Evolutionary conservation across 2,797 vertebrate species (phyloP).

Genomic region (Gadopsis marmoratus): DNA sequence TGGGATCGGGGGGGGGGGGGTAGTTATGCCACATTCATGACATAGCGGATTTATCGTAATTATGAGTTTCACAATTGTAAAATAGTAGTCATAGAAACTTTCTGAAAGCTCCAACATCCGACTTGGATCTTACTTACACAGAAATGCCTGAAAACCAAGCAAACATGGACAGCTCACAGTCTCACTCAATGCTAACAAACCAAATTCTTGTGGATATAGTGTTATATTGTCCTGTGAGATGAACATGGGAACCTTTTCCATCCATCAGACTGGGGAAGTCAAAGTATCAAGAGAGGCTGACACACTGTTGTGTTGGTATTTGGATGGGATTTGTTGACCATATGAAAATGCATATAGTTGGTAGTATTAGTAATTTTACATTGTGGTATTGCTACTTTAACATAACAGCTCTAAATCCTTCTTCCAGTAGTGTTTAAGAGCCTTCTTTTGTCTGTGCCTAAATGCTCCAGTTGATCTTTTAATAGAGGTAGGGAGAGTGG

Average conservation of each 20-base stretch:
- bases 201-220: background rate
- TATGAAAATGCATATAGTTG: background rate
- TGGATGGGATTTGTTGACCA: background rate
- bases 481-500: background rate
- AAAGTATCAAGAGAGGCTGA: background rate
- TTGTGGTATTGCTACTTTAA: background rate
- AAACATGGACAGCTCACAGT: background rate
- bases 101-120: background rate
- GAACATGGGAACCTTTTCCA: background rate
- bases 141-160: background rate
- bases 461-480: conserved; percentile 6
- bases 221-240: background rate
- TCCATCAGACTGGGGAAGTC: background rate
- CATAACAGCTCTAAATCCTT: background rate
- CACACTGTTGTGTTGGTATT: background rate
- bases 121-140: background rate
- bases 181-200: background rate
- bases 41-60: background rate
- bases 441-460: background rate
- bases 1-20: background rate
- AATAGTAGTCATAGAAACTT: background rate
- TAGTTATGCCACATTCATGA: background rate
- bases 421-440: background rate
- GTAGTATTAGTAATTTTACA: background rate
- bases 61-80: background rate